phyloP scores from a whole-genome alignment of 2,113 vertebrate species.

The Oceanodroma tethys region DNA sequence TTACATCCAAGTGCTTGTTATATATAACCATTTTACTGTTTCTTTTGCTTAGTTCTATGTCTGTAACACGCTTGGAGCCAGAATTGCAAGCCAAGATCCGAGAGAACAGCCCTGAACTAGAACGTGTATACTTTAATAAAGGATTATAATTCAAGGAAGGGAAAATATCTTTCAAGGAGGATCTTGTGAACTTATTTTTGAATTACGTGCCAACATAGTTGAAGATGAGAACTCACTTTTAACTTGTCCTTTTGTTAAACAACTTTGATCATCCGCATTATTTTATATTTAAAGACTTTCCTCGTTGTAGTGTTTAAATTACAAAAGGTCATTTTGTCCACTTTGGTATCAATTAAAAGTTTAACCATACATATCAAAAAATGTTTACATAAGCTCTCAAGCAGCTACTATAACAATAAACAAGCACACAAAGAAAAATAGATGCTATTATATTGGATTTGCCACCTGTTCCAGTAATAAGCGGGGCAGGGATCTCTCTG shows the following conservation, averaged over 20 bases:
- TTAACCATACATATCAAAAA: slow-evolving; percentile 23
- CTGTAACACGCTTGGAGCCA: slow-evolving; percentile 86
- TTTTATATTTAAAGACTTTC: slow-evolving; percentile 14
- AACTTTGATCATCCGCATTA: not conserved
- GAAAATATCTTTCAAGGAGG: not conserved
- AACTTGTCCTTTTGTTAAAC: not conserved
- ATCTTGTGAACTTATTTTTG: not conserved
- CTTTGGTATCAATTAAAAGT: slow-evolving; percentile 32
- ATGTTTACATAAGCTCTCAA: slow-evolving; percentile 34
- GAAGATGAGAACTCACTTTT: not conserved
- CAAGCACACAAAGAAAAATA: slow-evolving; percentile 20
- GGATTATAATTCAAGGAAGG: slow-evolving; percentile 77
- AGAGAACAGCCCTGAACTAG: slow-evolving; percentile 79
- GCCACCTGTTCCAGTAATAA: slow-evolving; percentile 7
- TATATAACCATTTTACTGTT: not conserved
- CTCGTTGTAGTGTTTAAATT: not conserved
- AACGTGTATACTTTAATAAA: slow-evolving; percentile 94
- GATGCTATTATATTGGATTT: not conserved
- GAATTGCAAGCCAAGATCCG: slow-evolving; percentile 90
- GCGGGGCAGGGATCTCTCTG: not conserved
- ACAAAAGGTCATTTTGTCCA: slow-evolving; percentile 17
- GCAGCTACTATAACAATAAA: slow-evolving; percentile 22
- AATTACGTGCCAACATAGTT: not conserved
- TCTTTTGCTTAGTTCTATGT: slow-evolving; percentile 83
- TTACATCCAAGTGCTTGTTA: not conserved